phyloP scores from a whole-genome alignment of 2,113 vertebrate genomes.

The Periophthalmus modestus region DNA sequence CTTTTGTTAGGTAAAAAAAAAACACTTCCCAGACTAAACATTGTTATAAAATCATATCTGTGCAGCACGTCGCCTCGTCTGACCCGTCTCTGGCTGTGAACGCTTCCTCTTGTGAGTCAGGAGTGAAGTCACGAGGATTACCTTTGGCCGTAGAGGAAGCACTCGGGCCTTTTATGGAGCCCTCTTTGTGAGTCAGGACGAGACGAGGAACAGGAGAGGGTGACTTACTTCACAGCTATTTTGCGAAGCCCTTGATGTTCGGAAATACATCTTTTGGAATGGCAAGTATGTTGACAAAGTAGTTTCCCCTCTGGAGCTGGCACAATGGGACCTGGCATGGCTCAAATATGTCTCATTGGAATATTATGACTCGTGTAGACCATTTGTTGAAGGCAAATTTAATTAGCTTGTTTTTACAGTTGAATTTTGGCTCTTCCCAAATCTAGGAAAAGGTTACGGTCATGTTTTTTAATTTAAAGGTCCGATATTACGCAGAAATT shows the following conservation, averaged over 20 bases:
- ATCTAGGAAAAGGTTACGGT: background rate
- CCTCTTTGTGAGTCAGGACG: background rate
- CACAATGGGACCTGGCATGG: background rate
- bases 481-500: no score
- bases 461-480: no score
- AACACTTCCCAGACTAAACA: background rate
- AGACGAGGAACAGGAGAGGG: slow-evolving; percentile 17
- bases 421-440: slow-evolving; percentile 38
- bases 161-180: slow-evolving; percentile 40
- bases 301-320: slow-evolving; percentile 5
- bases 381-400: background rate
- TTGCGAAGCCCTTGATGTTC: slow-evolving; percentile 13
- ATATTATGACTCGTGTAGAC: background rate
- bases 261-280: slow-evolving; percentile 34
- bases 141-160: slow-evolving; percentile 8
- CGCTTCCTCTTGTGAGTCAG: slow-evolving; percentile 2
- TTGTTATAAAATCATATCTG: background rate
- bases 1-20: background rate
- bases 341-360: background rate
- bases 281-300: slow-evolving; percentile 6
- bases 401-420: slow-evolving; percentile 3
- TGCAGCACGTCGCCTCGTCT: background rate
- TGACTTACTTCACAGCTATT: slow-evolving; percentile 41
- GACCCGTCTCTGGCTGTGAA: slow-evolving; percentile 14
- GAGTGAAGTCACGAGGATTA: slow-evolving; percentile 10